phyloP scores from a whole-genome alignment of 2,888 invertebrate genomes.

The Sialis lutaria region DNA sequence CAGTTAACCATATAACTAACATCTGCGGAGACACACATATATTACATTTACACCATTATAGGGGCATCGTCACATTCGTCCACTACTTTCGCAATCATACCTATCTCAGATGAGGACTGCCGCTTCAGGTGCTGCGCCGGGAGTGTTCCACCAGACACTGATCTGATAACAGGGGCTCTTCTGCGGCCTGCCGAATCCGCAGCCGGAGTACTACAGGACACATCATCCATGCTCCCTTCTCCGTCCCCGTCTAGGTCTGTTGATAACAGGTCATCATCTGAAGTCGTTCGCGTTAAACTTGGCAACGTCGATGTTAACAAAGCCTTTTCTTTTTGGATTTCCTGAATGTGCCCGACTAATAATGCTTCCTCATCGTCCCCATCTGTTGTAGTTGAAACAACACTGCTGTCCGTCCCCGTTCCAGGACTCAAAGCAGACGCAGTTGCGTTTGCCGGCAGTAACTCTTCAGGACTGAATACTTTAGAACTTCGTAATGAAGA shows the following conservation, averaged over 20 bases:
- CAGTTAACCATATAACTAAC: slow-evolving; percentile 2
- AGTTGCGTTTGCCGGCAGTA: slow-evolving; percentile 21
- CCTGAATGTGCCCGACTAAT: slow-evolving; percentile 60
- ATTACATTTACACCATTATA: slow-evolving; percentile 23
- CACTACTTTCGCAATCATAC: slow-evolving; percentile 18
- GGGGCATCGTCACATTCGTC: slow-evolving; percentile 26
- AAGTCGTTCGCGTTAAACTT: slow-evolving; percentile 63
- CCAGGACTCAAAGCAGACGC: slow-evolving; percentile 13
- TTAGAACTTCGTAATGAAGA: slow-evolving; percentile 59
- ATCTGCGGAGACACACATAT: background rate
- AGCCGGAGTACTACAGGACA: slow-evolving; percentile 22
- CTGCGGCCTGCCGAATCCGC: slow-evolving; percentile 12
- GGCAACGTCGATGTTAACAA: slow-evolving; percentile 64
- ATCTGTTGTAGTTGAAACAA: slow-evolving; percentile 11
- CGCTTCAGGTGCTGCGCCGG: slow-evolving; percentile 18
- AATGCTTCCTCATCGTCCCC: slow-evolving; percentile 57
- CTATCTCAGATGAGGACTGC: slow-evolving; percentile 25
- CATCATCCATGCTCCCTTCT: slow-evolving; percentile 41
- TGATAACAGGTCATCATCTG: slow-evolving; percentile 72
- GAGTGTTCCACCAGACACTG: slow-evolving; percentile 20
- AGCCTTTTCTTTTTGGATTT: slow-evolving; percentile 67
- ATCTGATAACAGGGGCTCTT: slow-evolving; percentile 21
- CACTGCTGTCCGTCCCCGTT: slow-evolving; percentile 13
- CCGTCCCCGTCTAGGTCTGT: slow-evolving; percentile 63
- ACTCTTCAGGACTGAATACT: slow-evolving; percentile 42